Percentiles rank a stretch among this genome's conserved stretches.
Evolutionary conservation across 2,888 invertebrate genomes (phyloP).

Genomic region (Zaprionus bogoriensis): DNA sequence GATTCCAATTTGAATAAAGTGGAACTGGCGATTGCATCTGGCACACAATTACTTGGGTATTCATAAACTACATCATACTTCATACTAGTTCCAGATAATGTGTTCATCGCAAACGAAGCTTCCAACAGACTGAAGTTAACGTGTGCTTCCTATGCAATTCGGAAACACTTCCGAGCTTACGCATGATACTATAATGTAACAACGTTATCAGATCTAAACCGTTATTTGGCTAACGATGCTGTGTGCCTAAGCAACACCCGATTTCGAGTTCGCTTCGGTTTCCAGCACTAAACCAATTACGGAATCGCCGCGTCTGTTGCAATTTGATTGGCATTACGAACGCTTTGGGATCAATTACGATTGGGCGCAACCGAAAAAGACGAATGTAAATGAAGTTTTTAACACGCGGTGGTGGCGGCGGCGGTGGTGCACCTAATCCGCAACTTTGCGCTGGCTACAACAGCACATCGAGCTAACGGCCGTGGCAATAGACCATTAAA

Average conservation of each 20-base stretch:
- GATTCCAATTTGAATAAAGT: background rate
- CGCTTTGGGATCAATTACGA: constrained; percentile 51
- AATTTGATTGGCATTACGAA: constrained; percentile 8
- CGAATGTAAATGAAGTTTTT: constrained; percentile 54
- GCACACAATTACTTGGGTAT: background rate
- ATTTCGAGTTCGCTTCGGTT: no score
- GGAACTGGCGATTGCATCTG: background rate
- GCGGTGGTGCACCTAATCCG: constrained; percentile 3
- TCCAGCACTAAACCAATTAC: background rate
- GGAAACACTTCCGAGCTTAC: background rate
- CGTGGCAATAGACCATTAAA: constrained; percentile 59
- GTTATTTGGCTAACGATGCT: background rate
- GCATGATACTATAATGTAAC: background rate
- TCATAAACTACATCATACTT: background rate
- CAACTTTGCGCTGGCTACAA: constrained; percentile 8
- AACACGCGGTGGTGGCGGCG: no score
- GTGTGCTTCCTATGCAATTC: background rate
- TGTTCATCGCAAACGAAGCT: background rate
- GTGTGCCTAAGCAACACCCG: no score
- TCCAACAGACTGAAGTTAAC: background rate
- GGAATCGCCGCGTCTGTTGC: background rate
- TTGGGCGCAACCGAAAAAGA: constrained; percentile 32
- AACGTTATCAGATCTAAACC: background rate
- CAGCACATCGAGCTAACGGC: constrained; percentile 11
- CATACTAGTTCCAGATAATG: background rate